phyloP scores from a whole-genome alignment of 1,140 invertebrate species.

The Lordiphosa mommai region DNA sequence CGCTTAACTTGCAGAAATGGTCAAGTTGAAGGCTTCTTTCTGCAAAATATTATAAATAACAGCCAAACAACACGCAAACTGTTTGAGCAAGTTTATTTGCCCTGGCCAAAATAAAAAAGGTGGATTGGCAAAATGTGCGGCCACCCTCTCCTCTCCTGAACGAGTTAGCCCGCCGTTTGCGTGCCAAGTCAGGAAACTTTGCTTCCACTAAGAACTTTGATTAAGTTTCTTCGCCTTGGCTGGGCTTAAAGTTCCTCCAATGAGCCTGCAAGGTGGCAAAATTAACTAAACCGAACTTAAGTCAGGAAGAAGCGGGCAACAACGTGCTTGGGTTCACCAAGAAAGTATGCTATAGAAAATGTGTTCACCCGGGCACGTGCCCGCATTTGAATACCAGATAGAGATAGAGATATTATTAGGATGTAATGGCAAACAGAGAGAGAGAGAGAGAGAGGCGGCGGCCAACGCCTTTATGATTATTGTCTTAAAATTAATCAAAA shows the following conservation, averaged over 20 bases:
- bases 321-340: constrained; percentile 53
- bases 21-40: constrained; percentile 56
- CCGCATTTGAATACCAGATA: constrained; percentile 34
- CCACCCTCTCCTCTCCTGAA: constrained; percentile 10
- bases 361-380: constrained; percentile 44
- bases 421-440: not conserved
- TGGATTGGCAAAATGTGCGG: no score
- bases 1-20: not conserved
- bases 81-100: constrained; percentile 59
- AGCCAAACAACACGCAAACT: constrained; percentile 52
- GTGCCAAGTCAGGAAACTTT: constrained; percentile 32
- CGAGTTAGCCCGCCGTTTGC: constrained; percentile 56
- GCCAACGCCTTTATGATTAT: constrained; percentile 65
- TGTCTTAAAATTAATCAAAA: constrained; percentile 76
- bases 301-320: constrained; percentile 20
- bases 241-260: constrained; percentile 64
- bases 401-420: not conserved
- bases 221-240: constrained; percentile 52
- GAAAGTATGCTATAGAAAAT: constrained; percentile 63
- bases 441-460: constrained; percentile 6
- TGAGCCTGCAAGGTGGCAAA: constrained; percentile 43
- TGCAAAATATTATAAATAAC: constrained; percentile 61
- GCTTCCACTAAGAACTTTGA: constrained; percentile 54
- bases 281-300: constrained; percentile 63
- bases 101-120: constrained; percentile 1